Evolutionary conservation across 2,797 vertebrate species (phyloP), one percentile per base, ranked within the genome.

Genomic region (Oreochromis mossambicus): DNA sequence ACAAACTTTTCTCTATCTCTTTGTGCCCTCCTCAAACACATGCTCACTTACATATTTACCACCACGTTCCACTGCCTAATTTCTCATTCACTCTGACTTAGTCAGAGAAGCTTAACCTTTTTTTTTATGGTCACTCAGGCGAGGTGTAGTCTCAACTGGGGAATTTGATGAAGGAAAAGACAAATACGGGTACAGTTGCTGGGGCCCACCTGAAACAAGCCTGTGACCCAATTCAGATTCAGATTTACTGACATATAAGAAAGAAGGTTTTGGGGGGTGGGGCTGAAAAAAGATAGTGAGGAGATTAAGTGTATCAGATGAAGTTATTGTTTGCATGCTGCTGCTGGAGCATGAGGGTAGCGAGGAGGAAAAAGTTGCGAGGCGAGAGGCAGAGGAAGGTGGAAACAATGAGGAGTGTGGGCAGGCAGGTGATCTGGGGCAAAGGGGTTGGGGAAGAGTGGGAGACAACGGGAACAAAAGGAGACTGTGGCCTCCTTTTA

Each of bases 391-490:
- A 36, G 81, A 87, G 55, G 55, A 68, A 48, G 46, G 84, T 77
- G 88, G 77, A 86, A 89, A 90, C 88, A 91, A 86, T 87, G 85
- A 87, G 61, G 34, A 46, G 66, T 54, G 38, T 8, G 48, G 78
- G 83, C 73, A 82, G 80, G 78, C 81, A 86, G 86, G 89, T 89
- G 87, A 91, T 90, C 79, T 85, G 81, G 81, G 89, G 82, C 56
- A 82, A 88, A 54, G 15, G 48, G 78, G 66, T 46, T 80, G 54
- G n/a, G 32, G 63, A 63, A 32, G 68, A 46, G 55, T 55, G 21
- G 12, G 19, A 29, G 12, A 9, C 12, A 15, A 26, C 2, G 17
- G 73, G 36, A 87, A 86, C 77, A 90, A 88, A 89, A 80, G 54
- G n/a, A 77, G 56, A 77, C 81, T 54, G 66, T 88, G 83, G 75